Evolutionary conservation across 2,888 invertebrate species (phyloP).

Genomic region (Opisthograptis luteolata): DNA sequence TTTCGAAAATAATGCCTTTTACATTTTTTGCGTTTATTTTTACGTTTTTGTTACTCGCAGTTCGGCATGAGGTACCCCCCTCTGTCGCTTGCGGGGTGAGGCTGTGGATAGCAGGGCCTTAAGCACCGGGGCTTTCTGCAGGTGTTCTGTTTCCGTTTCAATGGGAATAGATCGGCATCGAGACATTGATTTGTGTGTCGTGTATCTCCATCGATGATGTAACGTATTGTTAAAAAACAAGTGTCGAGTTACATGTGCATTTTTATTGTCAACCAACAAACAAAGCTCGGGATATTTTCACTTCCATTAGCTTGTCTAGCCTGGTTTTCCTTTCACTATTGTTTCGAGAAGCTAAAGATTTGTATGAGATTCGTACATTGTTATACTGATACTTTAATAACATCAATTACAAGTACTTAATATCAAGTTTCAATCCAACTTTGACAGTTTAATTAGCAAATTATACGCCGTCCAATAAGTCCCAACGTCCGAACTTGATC

Average conservation of each 20-base stretch:
- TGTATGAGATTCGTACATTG: not conserved
- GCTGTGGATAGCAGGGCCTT: too few species aligned
- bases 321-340: not conserved
- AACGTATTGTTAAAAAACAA: slow-evolving; percentile 2
- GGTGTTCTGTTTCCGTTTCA: slow-evolving; percentile 45
- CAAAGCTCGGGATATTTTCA: not conserved
- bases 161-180: slow-evolving; percentile 33
- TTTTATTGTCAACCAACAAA: slow-evolving; percentile 7
- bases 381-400: slow-evolving; percentile 10
- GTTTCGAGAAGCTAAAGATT: not conserved
- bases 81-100: too few species aligned
- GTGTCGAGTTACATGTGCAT: slow-evolving; percentile 1
- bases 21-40: too few species aligned
- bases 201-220: not conserved
- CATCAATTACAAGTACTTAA: slow-evolving; percentile 19
- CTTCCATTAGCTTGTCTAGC: not conserved
- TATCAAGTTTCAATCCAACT: slow-evolving; percentile 29
- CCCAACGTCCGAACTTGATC: slow-evolving; percentile 14
- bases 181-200: slow-evolving; percentile 28
- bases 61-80: too few species aligned
- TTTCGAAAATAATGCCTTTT: too few species aligned
- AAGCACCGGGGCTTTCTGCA: slow-evolving; percentile 43
- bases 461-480: slow-evolving; percentile 24
- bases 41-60: too few species aligned
- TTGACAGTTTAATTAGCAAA: slow-evolving; percentile 36